Conservation (phyloP, 2,113 vertebrate species). For the Myanophis thanlyinensis region DNA sequence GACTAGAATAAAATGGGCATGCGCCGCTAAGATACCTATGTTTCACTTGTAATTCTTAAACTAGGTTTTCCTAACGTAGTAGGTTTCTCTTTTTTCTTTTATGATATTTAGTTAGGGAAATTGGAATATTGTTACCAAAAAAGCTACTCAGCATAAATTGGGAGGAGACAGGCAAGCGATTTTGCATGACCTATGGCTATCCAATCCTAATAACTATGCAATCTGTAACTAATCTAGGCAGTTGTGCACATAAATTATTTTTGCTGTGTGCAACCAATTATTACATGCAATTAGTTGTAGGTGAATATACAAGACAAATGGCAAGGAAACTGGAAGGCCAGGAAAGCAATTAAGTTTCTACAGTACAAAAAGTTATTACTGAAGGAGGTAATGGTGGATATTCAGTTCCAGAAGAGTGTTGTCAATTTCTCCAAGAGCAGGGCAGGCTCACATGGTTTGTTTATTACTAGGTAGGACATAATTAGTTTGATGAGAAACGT, state of each 20-base stretch:
- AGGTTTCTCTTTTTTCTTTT: background rate
- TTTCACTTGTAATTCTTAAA: background rate
- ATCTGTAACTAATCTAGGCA: background rate
- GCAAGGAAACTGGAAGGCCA: background rate
- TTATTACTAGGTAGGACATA: background rate
- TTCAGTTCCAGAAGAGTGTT: background rate
- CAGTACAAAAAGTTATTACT: background rate
- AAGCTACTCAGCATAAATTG: background rate
- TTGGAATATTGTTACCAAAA: background rate
- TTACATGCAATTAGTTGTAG: background rate
- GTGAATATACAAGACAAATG: background rate
- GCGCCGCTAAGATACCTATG: background rate
- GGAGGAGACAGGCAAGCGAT: too few species aligned
- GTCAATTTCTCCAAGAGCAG: background rate
- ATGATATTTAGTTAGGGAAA: background rate
- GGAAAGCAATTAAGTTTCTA: background rate
- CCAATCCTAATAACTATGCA: too few species aligned
- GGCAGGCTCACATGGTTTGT: background rate
- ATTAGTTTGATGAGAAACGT: background rate
- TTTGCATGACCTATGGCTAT: background rate
- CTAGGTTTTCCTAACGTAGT: background rate
- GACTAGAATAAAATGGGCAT: background rate
- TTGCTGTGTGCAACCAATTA: background rate
- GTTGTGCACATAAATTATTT: too few species aligned
- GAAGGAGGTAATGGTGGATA: background rate